Conservation (phyloP, 2,797 vertebrate species). For the Neopelma chrysocephalum region DNA sequence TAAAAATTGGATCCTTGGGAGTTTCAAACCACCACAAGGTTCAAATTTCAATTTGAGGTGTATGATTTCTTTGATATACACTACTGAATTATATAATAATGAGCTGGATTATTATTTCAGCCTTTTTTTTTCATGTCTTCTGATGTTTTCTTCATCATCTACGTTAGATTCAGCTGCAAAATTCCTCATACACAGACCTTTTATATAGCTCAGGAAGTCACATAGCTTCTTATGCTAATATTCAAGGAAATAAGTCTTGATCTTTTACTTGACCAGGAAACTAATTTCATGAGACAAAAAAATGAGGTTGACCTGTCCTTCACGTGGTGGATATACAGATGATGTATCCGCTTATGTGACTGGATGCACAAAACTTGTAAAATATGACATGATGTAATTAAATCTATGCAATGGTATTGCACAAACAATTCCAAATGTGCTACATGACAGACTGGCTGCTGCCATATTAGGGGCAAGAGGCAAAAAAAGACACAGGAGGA, state of each 20-base stretch:
- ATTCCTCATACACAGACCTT: neutral
- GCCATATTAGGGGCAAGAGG: neutral
- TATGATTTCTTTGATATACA: neutral
- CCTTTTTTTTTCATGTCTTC: neutral
- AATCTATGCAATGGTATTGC: neutral
- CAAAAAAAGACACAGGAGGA: neutral
- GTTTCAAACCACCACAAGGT: too few relatives aligned
- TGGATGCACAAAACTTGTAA: neutral
- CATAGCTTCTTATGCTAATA: neutral
- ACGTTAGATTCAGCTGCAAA: neutral
- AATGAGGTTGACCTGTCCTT: neutral
- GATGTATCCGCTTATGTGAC: neutral
- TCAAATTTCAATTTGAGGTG: neutral
- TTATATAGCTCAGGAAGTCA: fast-evolving
- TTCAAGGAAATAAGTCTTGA: neutral
- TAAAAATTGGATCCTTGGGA: too few relatives aligned
- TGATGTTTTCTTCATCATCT: neutral
- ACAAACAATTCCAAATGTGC: neutral
- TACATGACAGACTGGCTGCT: neutral
- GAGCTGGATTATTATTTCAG: neutral
- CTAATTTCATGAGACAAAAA: neutral
- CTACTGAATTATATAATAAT: neutral
- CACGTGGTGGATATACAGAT: neutral
- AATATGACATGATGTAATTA: neutral
- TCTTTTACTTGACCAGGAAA: neutral